phyloP scores from a whole-genome alignment of 2,888 invertebrate genomes.

The Phortica magna region DNA sequence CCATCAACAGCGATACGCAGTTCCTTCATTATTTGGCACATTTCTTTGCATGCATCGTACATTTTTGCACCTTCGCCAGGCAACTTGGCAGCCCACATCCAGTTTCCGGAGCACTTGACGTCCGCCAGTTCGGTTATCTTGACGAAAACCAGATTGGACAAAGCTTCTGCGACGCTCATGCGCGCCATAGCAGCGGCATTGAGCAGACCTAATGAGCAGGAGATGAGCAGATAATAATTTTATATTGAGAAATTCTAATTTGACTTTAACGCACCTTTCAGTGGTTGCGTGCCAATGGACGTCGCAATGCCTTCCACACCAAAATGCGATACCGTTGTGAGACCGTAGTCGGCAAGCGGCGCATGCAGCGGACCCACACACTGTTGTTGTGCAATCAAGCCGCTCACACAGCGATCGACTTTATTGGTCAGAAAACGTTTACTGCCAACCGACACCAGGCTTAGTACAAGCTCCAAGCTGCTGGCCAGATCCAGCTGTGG shows the following conservation, averaged over 20 bases:
- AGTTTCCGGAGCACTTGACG: constrained; percentile 99
- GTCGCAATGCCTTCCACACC: constrained; percentile 93
- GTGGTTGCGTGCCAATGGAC: constrained; percentile 97
- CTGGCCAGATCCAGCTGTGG: constrained; percentile 66
- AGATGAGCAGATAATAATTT: not conserved
- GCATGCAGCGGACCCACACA: constrained; percentile 98
- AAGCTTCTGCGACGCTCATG: constrained; percentile 95
- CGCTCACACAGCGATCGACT: constrained; percentile 96
- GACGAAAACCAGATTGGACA: constrained; percentile 93
- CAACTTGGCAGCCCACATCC: constrained; percentile 99
- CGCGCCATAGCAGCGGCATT: constrained; percentile 92
- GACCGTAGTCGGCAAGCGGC: constrained; percentile 95
- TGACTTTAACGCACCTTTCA: constrained; percentile 82
- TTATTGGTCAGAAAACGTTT: constrained; percentile 97
- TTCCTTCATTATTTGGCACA: constrained; percentile 89
- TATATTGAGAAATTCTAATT: not conserved
- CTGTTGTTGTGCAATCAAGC: constrained; percentile 97
- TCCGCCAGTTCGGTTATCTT: constrained; percentile 85
- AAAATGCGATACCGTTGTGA: constrained; percentile 91
- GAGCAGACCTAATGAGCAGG: constrained; percentile 76
- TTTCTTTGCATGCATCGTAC: constrained; percentile 91
- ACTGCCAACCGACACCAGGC: constrained; percentile 94
- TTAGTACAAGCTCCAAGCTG: constrained; percentile 84
- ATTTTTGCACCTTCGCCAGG: constrained; percentile 94
- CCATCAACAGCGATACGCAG: constrained; percentile 95